Evolutionary conservation across 2,797 vertebrate species (phyloP).

Genomic region (Microctenopoma lineatum): DNA sequence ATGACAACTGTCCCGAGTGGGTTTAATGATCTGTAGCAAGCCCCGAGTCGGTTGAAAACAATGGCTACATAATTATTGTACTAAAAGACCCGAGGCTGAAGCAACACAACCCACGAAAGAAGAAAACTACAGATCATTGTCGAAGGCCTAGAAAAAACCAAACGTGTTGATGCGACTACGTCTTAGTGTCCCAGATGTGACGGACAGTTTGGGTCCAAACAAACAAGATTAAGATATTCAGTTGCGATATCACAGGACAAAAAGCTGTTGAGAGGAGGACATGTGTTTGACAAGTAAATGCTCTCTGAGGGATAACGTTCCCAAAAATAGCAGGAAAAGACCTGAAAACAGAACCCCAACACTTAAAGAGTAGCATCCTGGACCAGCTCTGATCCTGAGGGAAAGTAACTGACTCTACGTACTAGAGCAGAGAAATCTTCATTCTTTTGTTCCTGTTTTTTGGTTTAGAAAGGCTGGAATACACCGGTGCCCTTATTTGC

Average conservation of each 20-base stretch:
- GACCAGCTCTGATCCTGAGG: not conserved
- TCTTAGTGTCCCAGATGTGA: not conserved
- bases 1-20: not conserved
- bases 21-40: not conserved
- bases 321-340: not conserved
- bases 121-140: not conserved
- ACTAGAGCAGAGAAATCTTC: no score
- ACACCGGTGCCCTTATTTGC: not conserved
- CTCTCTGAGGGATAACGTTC: not conserved
- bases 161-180: not conserved
- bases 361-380: not conserved
- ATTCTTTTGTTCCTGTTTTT: no score
- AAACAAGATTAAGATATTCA: not conserved
- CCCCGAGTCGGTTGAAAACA: not conserved
- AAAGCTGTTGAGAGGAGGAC: not conserved
- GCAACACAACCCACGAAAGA: not conserved
- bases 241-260: not conserved
- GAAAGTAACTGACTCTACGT: no score
- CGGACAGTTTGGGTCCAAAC: not conserved
- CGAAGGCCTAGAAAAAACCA: not conserved
- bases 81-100: not conserved
- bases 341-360: no score
- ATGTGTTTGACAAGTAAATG: not conserved
- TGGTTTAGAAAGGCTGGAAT: no score
- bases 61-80: not conserved